A percentile compares a stretch with the other conserved stretches of the same genome.
These are phyloP conservation scores for Drosophila paracracens DNA, from an alignment of 2,888 invertebrate species.

Conservation along the genomic window DNA sequence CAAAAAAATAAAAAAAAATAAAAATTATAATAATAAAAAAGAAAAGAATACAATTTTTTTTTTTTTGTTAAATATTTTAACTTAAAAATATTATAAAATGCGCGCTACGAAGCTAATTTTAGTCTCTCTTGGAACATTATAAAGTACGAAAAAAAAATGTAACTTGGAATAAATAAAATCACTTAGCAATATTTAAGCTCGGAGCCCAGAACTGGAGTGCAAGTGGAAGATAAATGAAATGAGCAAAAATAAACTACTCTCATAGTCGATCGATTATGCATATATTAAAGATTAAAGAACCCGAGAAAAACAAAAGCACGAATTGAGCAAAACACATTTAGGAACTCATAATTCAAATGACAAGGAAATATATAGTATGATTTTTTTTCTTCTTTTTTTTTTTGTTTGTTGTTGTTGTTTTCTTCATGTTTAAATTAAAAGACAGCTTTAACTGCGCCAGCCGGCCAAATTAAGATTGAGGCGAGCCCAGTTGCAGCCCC, in stretches of 20 bases:
- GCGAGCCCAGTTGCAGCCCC: conserved; percentile 11
- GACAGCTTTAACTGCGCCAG: conserved; percentile 4
- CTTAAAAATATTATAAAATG: conserved; percentile 62
- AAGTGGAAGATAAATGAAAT: conserved; percentile 1
- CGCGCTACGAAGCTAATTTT: conserved; percentile 70
- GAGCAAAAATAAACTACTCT: not conserved
- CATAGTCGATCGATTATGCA: conserved; percentile 12
- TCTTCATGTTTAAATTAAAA: not conserved
- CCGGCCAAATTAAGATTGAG: not conserved
- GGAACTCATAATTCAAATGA: conserved; percentile 58
- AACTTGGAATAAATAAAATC: conserved; percentile 68
- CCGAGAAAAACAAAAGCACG: conserved; percentile 13
- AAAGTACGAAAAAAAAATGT: conserved; percentile 37
- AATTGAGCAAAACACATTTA: conserved; percentile 53
- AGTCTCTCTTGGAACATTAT: conserved; percentile 73
- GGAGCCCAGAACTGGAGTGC: conserved; percentile 57
- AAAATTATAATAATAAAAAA: conserved; percentile 19
- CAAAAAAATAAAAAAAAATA: conserved; percentile 7
- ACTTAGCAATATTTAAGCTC: conserved; percentile 69
- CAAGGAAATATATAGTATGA: conserved; percentile 39
- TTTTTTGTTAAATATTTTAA: not conserved
- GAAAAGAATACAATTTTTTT: conserved; percentile 2
- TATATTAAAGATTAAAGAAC: conserved; percentile 15
- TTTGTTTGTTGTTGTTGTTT: not conserved
- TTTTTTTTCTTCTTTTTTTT: no score